These are phyloP conservation scores for Aradophagus sp. DNA, from an alignment of 1,140 invertebrate genomes.

Conservation along the genomic window DNA sequence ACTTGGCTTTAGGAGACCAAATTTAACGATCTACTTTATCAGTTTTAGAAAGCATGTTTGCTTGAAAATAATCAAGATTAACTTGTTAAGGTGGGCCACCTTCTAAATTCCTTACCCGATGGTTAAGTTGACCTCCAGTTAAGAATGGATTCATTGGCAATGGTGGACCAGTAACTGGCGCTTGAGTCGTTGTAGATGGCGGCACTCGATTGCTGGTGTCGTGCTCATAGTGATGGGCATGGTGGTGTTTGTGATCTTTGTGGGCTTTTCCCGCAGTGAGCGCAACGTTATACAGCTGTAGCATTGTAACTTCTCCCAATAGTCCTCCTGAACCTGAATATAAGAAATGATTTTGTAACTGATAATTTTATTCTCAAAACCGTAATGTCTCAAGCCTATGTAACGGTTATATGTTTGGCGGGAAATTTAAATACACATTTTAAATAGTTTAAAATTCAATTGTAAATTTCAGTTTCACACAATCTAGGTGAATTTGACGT, in stretches of 20 bases:
- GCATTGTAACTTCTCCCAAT: constrained; percentile 84
- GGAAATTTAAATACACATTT: too few species aligned
- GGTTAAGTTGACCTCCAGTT: constrained; percentile 82
- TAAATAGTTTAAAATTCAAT: too few species aligned
- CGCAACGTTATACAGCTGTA: constrained; percentile 85
- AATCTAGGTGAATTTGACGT: too few species aligned
- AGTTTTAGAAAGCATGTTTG: neutral
- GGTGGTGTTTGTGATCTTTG: constrained; percentile 88
- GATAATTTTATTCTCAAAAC: too few species aligned
- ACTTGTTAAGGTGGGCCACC: too few species aligned
- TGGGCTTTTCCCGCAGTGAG: constrained; percentile 87
- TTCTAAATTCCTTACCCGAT: constrained; percentile 63
- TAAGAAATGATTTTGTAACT: too few species aligned
- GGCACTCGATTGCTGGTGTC: constrained; percentile 77
- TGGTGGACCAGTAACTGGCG: constrained; percentile 76
- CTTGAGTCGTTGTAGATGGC: constrained; percentile 75
- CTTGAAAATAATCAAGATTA: too few species aligned
- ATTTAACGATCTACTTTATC: too few species aligned
- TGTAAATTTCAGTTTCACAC: too few species aligned
- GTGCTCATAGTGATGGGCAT: constrained; percentile 85
- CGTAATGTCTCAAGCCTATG: too few species aligned
- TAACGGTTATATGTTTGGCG: too few species aligned
- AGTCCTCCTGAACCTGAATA: constrained; percentile 78
- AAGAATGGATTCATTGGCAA: constrained; percentile 78
- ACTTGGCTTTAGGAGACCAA: too few species aligned